Base-by-base conservation (phyloP, 2,888 invertebrate species). In the Myopa testacea region DNA sequence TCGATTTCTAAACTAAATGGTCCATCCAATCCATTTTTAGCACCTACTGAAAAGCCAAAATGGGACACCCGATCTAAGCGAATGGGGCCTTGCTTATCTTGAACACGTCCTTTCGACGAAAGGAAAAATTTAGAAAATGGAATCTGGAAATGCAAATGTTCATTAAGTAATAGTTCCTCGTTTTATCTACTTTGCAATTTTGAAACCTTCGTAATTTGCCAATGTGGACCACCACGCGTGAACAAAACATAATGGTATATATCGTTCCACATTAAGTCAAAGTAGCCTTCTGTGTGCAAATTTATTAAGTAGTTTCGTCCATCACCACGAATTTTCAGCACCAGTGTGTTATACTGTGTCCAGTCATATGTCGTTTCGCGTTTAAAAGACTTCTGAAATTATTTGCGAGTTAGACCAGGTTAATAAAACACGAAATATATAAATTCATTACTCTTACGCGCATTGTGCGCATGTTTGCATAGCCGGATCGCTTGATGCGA, bases 151-250 rank as follows among this genome's bases (percentile, higher is more conserved):
- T 7, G 65, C n/a, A 62, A 45, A 12, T 63, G 52, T n/a, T 6
- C 26, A 37, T 58, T 58, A 3, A 62, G 5, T 5, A n/a, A 34
- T 37, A 16, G 26, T 67, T 67, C 26, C 3, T 65, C 26, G 26
- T 34, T 38, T 38, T 10, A 1, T 38, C 12, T 45, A 50, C 1
- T 65, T 12, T 67, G 6, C 19, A 40, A 69, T 7, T 4, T 8
- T 62, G 60, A 19, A 89, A 96, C 96, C 92, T 94, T 96, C 40
- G 94, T 93, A 80, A 93, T 90, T 91, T 99, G 99, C 99, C 99
- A 99, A 88, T 99, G 98, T 0, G 99, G 99, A 0, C 99, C 98
- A 60, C 99, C 99, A 89, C 98, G 93, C 0, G 99, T 99, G 87
- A 93, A 96, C 5, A 99, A 90, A 0, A 94, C 93, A 89, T 94